phyloP scores from a whole-genome alignment of 2,888 invertebrate species.

The Apantesis nais region DNA sequence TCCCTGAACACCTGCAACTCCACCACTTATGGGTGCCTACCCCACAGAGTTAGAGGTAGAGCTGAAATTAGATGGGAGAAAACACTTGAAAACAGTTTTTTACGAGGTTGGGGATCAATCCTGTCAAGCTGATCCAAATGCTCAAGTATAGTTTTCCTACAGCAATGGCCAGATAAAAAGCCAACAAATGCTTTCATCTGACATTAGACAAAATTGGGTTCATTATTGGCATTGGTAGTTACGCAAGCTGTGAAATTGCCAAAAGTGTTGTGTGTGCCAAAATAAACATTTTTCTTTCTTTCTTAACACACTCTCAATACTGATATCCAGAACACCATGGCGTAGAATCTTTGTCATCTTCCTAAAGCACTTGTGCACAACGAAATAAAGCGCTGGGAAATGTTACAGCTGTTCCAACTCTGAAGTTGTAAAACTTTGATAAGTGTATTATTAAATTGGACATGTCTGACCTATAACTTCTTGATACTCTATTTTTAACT shows the following conservation, averaged over 20 bases:
- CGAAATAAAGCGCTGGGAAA: not conserved
- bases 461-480: not conserved
- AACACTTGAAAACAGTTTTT: fast-evolving
- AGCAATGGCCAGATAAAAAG: not conserved
- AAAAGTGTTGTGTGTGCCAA: too few relatives aligned
- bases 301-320: not conserved
- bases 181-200: not conserved
- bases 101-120: not conserved
- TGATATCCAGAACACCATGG: not conserved
- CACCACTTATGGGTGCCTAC: not conserved
- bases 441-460: not conserved
- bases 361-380: not conserved
- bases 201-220: too few relatives aligned
- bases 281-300: too few relatives aligned
- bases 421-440: not conserved
- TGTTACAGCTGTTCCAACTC: not conserved
- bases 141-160: not conserved
- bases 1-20: too few relatives aligned
- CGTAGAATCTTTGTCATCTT: not conserved
- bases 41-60: not conserved
- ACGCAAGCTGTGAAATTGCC: too few relatives aligned
- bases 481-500: not conserved
- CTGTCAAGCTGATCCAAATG: not conserved
- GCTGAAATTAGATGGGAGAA: not conserved
- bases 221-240: too few relatives aligned